These are phyloP conservation scores for Alligator sinensis DNA, from an alignment of 2,113 vertebrate species.

Conservation along the genomic window DNA sequence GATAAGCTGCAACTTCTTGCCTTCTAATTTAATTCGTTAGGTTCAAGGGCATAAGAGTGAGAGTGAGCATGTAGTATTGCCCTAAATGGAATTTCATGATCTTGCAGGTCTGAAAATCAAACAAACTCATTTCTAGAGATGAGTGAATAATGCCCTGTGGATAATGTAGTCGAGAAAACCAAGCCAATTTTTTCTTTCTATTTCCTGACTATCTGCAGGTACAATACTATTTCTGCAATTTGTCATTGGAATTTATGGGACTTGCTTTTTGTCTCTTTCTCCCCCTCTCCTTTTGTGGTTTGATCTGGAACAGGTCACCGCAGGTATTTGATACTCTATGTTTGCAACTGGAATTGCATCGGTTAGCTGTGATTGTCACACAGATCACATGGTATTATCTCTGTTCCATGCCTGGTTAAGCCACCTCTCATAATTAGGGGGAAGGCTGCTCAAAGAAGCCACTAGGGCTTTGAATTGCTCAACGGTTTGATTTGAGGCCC, in stretches of 20 bases:
- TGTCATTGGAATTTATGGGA: constrained; percentile 32
- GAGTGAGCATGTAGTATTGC: background rate
- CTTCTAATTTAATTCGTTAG: background rate
- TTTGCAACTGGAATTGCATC: constrained; percentile 30
- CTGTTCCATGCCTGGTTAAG: constrained; percentile 40
- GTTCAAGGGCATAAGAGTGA: background rate
- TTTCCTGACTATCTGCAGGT: background rate
- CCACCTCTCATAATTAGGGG: constrained; percentile 27
- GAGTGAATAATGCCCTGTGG: constrained; percentile 32
- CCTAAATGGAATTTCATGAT: constrained; percentile 4
- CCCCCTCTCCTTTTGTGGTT: constrained; percentile 31
- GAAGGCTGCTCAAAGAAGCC: constrained; percentile 5
- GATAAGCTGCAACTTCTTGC: background rate
- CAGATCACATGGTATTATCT: constrained; percentile 47
- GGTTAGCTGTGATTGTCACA: background rate
- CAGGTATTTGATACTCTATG: constrained; percentile 27
- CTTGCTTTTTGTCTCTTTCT: constrained; percentile 37
- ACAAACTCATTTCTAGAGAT: background rate
- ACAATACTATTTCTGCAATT: background rate
- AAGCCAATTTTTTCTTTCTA: constrained; percentile 22
- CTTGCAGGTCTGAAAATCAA: constrained; percentile 41
- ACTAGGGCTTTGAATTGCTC: constrained; percentile 34
- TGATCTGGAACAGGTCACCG: constrained; percentile 45
- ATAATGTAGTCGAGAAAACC: constrained; percentile 38
- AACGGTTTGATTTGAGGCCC: constrained; percentile 46